Evolutionary conservation across 2,113 vertebrate genomes (phyloP).

Genomic region (Columba livia): DNA sequence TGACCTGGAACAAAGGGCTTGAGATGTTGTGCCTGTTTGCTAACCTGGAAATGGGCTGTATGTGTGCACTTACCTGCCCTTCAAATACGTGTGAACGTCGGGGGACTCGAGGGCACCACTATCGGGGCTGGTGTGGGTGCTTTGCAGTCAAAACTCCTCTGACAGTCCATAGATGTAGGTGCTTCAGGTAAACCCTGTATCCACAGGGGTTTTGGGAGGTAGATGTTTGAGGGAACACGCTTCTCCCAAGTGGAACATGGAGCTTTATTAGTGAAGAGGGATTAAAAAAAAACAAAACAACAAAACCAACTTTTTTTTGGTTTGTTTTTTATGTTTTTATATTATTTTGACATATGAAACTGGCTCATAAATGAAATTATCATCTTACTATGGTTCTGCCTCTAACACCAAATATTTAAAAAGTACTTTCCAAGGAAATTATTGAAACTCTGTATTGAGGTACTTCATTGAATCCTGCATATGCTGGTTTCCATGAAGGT

Average conservation of each 20-base stretch:
- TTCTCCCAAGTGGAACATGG: background rate
- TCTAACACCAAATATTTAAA: background rate
- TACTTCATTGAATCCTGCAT: background rate
- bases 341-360: background rate
- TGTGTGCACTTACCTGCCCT: background rate
- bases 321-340: background rate
- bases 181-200: background rate
- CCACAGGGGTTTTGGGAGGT: background rate
- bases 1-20: background rate
- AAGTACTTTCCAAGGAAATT: slow-evolving; percentile 5
- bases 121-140: background rate
- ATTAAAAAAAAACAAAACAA: background rate
- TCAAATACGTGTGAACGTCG: background rate
- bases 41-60: background rate
- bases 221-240: background rate
- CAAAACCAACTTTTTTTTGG: background rate
- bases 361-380: background rate
- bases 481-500: background rate
- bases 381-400: background rate
- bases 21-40: background rate
- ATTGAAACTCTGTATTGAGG: background rate
- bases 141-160: fast-evolving
- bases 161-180: background rate
- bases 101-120: fast-evolving
- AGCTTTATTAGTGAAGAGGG: background rate